Conservation (phyloP, 1,140 invertebrate species). For the Cherax destructor region DNA sequence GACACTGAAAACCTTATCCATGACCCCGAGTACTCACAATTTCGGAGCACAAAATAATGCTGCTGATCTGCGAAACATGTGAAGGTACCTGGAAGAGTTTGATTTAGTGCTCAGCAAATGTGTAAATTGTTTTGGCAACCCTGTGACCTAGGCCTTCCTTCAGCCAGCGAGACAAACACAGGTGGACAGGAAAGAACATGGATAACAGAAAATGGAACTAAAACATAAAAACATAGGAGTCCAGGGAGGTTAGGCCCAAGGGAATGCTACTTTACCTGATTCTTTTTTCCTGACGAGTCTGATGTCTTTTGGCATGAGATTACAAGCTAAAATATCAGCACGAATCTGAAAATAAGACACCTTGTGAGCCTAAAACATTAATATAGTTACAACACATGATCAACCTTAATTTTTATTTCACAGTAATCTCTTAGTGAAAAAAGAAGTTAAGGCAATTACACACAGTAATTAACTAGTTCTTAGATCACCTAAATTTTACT, state of each 20-base stretch:
- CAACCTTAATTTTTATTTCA: too few relatives aligned
- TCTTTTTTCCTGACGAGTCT: slow-evolving; percentile 89
- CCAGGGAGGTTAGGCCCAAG: slow-evolving; percentile 45
- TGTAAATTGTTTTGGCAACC: slow-evolving; percentile 25
- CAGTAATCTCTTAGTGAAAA: too few relatives aligned
- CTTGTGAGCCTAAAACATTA: too few relatives aligned
- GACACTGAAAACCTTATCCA: slow-evolving; percentile 9
- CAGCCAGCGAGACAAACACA: slow-evolving; percentile 63
- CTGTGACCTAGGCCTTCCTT: slow-evolving; percentile 60
- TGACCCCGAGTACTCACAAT: slow-evolving; percentile 40
- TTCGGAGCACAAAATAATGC: slow-evolving; percentile 25
- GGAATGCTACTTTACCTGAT: slow-evolving; percentile 82
- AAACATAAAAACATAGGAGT: slow-evolving; percentile 68
- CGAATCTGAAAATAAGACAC: slow-evolving; percentile 79
- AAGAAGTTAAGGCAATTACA: too few relatives aligned
- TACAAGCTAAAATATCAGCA: slow-evolving; percentile 84
- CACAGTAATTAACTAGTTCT: too few relatives aligned
- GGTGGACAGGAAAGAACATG: slow-evolving; percentile 62
- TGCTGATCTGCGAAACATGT: slow-evolving; percentile 32
- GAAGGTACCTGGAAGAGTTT: slow-evolving; percentile 56
- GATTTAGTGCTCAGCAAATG: slow-evolving; percentile 46
- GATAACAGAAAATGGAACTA: slow-evolving; percentile 64
- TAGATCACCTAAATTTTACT: too few relatives aligned
- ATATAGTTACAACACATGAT: too few relatives aligned
- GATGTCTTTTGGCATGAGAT: slow-evolving; percentile 88